Conservation (phyloP, 2,888 invertebrate genomes). For the Isoperla grammatica region DNA sequence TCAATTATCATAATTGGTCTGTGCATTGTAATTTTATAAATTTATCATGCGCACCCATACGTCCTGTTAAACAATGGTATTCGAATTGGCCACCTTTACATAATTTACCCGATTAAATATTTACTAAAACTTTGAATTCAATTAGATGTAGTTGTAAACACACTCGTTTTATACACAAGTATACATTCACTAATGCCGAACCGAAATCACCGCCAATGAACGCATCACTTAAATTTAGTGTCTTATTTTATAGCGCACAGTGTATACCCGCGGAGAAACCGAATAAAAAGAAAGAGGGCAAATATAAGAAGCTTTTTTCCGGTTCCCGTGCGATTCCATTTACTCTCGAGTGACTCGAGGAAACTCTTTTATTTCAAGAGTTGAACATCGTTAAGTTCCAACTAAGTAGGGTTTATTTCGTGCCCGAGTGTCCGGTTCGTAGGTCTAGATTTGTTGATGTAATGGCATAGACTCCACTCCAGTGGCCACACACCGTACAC, state of each 20-base stretch:
- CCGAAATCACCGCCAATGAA: too few species aligned
- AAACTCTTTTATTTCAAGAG: slow-evolving; percentile 31
- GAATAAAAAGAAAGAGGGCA: slow-evolving; percentile 22
- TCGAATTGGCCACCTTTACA: too few species aligned
- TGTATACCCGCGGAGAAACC: slow-evolving; percentile 7
- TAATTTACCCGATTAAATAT: too few species aligned
- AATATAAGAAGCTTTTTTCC: slow-evolving; percentile 30
- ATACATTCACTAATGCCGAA: too few species aligned
- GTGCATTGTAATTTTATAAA: too few species aligned
- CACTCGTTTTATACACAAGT: too few species aligned
- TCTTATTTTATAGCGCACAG: background rate
- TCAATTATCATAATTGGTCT: too few species aligned
- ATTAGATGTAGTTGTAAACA: too few species aligned
- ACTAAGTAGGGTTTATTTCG: slow-evolving; percentile 32
- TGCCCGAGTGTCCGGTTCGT: slow-evolving; percentile 26
- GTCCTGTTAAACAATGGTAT: too few species aligned
- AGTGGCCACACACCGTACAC: slow-evolving; percentile 1
- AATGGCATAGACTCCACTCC: slow-evolving; percentile 27
- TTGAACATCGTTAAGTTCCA: slow-evolving; percentile 31
- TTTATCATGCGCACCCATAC: too few species aligned
- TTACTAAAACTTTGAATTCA: too few species aligned
- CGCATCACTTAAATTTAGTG: background rate
- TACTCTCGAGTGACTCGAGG: slow-evolving; percentile 20
- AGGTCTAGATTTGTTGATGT: slow-evolving; percentile 30
- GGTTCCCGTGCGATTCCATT: slow-evolving; percentile 31